A percentile compares a stretch with the other conserved stretches of the same genome.
phyloP scores from a whole-genome alignment of 2,888 invertebrate species.

The Coenonympha glycerion region DNA sequence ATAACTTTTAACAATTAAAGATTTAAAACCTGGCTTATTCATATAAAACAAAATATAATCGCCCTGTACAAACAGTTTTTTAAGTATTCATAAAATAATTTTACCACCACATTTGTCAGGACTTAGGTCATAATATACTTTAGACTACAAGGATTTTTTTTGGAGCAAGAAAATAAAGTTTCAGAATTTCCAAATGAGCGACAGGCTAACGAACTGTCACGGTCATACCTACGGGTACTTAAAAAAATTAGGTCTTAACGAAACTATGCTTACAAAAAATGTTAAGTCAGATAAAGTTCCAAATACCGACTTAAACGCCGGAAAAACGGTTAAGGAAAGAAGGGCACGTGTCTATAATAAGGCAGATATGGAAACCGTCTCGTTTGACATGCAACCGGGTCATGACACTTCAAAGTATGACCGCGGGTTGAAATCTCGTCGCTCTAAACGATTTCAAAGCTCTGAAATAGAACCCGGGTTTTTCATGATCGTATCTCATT shows the following conservation, averaged over 20 bases:
- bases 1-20: too few species aligned
- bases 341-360: background rate
- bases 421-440: constrained; percentile 24
- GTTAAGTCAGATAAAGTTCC: background rate
- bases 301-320: constrained; percentile 1
- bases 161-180: too few species aligned
- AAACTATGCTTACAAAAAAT: background rate
- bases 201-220: too few species aligned
- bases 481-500: constrained; percentile 28
- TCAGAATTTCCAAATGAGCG: too few species aligned
- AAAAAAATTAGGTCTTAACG: background rate
- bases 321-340: constrained; percentile 2
- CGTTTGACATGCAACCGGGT: constrained; percentile 25
- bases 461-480: constrained; percentile 21
- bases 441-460: constrained; percentile 21
- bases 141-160: too few species aligned
- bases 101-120: too few species aligned
- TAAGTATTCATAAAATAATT: too few species aligned
- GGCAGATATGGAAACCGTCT: constrained; percentile 12
- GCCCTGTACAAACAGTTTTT: too few species aligned
- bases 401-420: constrained; percentile 26
- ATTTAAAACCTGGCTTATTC: too few species aligned
- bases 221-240: background rate
- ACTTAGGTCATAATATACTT: too few species aligned
- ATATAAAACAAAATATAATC: too few species aligned